Evolutionary conservation across 2,888 invertebrate genomes (phyloP), one percentile per base, ranked within the genome.

Genomic region (Uropetala carovei): DNA sequence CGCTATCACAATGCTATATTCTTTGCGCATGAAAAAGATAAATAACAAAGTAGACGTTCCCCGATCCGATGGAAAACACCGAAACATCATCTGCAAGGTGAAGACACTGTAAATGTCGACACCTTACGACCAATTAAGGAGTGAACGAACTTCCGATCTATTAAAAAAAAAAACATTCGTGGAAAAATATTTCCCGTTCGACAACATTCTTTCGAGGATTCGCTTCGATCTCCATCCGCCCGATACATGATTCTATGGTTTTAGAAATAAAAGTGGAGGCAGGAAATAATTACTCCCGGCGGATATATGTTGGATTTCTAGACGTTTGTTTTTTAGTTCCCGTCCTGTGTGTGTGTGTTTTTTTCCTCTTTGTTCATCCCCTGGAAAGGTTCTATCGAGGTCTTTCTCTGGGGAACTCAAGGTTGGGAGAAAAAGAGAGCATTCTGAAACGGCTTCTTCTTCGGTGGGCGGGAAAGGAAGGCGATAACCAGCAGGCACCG

Each of bases 331-430:
- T 75, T 75, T 27, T 27, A 43, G 43, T 43, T 27, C 22, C 75
- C 75, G 75, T 14, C 75, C 22, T 27, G 27, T 75, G 27, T 27
- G 75, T 75, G n/a, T n/a, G 27, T 22, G 11, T 75, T 75, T 75
- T 27, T 75, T 75, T 22, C 13, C 22, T 4, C 75, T 10, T 13
- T 22, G 75, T 22, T 75, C 75, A 75, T 75, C 75, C 27, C 75
- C 75, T 75, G 75, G 75, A 75, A 75, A 75, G 8, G 22, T 22
- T 22, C 75, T 75, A 75, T 75, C 75, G 75, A 75, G 27, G 75
- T 27, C 22, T 75, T 75, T 75, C 75, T 75, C 75, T 75, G 27
- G 75, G 75, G 75, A 75, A 75, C 75, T 27, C 75, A 75, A 75
- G 75, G 75, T 75, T 75, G 75, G 27, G 75, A 27, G 22, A 9